Conservation (phyloP, 2,113 vertebrate species). For the Caranx ignobilis region DNA sequence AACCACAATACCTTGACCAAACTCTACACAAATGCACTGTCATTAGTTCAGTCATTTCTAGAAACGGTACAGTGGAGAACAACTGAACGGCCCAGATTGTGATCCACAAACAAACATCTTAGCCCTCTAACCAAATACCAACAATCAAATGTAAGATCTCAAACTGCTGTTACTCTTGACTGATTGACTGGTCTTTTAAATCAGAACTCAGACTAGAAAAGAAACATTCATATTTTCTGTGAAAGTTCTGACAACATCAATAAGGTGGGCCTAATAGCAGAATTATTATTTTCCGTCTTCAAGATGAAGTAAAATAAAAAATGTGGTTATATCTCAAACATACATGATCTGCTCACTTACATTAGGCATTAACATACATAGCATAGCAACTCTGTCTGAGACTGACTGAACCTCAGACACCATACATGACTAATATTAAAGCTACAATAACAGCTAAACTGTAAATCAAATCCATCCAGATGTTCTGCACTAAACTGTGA, state of each 20-base stretch:
- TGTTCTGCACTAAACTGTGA: background rate
- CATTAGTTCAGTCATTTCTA: background rate
- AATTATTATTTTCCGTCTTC: background rate
- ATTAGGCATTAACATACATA: background rate
- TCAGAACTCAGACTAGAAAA: background rate
- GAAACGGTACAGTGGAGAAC: background rate
- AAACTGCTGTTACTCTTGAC: background rate
- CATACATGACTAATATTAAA: background rate
- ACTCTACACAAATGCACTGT: conserved; percentile 13
- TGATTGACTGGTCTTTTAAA: background rate
- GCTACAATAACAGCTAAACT: background rate
- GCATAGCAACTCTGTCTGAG: background rate
- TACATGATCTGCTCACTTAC: background rate
- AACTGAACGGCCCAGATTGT: background rate
- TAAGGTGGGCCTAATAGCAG: background rate
- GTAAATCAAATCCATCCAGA: conserved; percentile 26
- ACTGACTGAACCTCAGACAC: background rate
- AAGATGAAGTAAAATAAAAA: background rate
- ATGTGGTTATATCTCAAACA: conserved; percentile 10
- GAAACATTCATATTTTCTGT: background rate
- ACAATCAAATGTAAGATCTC: conserved; percentile 10
- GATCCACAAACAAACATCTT: background rate
- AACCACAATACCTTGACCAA: background rate
- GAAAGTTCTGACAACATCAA: background rate
- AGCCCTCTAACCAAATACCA: background rate